Evolutionary conservation across 64 coral and sea anemone species (phyloP).

Genomic region (Exaiptasia diaphana): DNA sequence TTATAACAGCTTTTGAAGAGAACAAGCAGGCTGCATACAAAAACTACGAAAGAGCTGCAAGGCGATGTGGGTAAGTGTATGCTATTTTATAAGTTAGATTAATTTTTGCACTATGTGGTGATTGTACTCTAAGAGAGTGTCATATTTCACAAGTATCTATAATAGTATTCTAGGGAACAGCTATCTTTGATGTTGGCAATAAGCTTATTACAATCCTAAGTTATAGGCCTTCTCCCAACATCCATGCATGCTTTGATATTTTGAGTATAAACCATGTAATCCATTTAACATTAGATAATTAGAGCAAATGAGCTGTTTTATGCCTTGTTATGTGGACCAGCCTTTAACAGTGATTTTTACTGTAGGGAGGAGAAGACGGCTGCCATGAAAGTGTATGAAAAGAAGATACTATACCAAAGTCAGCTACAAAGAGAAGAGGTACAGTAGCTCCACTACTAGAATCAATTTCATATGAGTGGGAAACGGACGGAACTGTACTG

Average conservation of each 20-base stretch:
- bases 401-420: constrained; percentile 64
- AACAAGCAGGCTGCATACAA: constrained; percentile 76
- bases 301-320: no score
- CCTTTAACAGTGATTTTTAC: background rate
- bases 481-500: no score
- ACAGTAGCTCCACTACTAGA: no score
- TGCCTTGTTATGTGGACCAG: no score
- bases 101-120: background rate
- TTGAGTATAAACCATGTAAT: no score
- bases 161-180: no score
- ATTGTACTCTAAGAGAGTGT: background rate
- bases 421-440: constrained; percentile 80
- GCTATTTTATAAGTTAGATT: background rate
- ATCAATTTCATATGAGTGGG: no score
- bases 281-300: no score
- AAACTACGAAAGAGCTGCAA: constrained; percentile 75
- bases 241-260: no score
- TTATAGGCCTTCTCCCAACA: no score
- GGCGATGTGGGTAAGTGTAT: constrained; percentile 70
- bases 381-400: constrained; percentile 49
- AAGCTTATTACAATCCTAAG: no score
- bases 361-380: constrained; percentile 49
- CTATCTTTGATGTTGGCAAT: background rate
- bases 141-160: background rate
- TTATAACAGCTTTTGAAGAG: constrained; percentile 74